These are phyloP conservation scores for Acanthococcus lagerstroemiae DNA, from an alignment of 2,888 invertebrate species.

Conservation along the genomic window DNA sequence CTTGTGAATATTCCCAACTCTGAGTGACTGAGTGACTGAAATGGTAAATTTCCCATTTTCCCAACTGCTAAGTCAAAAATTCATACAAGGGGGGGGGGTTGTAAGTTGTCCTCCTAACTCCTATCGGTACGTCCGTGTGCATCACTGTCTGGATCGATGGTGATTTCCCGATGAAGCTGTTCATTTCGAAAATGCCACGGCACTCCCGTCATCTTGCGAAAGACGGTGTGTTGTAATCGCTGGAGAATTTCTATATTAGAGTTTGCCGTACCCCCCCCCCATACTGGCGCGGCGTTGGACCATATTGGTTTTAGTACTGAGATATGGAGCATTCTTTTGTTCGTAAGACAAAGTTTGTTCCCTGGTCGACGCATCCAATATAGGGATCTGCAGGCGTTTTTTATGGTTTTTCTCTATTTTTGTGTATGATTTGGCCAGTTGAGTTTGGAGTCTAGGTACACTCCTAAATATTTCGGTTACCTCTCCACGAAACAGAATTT, in stretches of 20 bases:
- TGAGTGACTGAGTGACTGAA: too few relatives aligned
- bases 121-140: too few relatives aligned
- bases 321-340: too few relatives aligned
- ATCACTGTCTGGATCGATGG: not conserved
- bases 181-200: not conserved
- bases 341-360: not conserved
- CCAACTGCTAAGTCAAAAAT: too few relatives aligned
- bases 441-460: not conserved
- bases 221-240: not conserved
- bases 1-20: too few relatives aligned
- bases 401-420: not conserved
- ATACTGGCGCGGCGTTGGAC: not conserved
- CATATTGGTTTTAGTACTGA: not conserved
- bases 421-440: not conserved
- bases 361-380: not conserved
- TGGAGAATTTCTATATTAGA: not conserved
- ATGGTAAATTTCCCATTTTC: too few relatives aligned
- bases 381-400: not conserved
- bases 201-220: not conserved
- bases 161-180: not conserved
- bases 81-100: too few relatives aligned
- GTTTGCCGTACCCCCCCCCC: not conserved
- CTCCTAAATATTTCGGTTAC: not conserved
- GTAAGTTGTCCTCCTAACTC: too few relatives aligned
- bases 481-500: too few relatives aligned